Percentiles rank a stretch among this genome's conserved stretches.
Conservation (phyloP, 1,140 invertebrate genomes). For the Trachymyrmex septentrionalis region DNA sequence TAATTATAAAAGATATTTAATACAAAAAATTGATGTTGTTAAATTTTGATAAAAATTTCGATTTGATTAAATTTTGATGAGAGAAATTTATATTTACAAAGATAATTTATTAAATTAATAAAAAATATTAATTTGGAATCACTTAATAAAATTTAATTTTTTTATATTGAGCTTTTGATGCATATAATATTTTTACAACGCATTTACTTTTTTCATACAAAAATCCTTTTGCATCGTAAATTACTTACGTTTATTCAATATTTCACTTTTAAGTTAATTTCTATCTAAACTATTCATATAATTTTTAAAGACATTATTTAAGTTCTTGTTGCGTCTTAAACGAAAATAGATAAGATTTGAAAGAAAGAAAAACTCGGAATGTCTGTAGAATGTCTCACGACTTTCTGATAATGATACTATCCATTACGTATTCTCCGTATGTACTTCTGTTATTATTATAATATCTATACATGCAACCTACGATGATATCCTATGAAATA, state of each 20-base stretch:
- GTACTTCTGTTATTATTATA: neutral
- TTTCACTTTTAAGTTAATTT: neutral
- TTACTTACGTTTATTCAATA: neutral
- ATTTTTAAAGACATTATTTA: neutral
- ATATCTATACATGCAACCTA: neutral
- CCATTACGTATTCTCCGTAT: neutral
- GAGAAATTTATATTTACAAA: conserved; percentile 3
- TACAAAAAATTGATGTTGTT: neutral
- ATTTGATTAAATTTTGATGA: neutral
- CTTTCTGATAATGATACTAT: conserved; percentile 6
- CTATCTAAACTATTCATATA: neutral
- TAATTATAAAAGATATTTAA: neutral
- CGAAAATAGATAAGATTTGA: neutral
- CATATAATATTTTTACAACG: neutral
- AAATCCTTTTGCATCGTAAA: neutral
- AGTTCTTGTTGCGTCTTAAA: neutral
- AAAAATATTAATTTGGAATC: neutral
- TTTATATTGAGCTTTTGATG: neutral
- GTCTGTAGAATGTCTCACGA: neutral
- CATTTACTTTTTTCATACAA: neutral
- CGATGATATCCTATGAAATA: neutral
- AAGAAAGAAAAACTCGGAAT: neutral
- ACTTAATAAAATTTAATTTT: neutral
- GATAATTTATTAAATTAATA: neutral
- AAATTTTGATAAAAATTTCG: neutral